A percentile compares a stretch with the other conserved stretches of the same genome.
phyloP scores from a whole-genome alignment of 2,797 vertebrate species.

The Furcifer pardalis region DNA sequence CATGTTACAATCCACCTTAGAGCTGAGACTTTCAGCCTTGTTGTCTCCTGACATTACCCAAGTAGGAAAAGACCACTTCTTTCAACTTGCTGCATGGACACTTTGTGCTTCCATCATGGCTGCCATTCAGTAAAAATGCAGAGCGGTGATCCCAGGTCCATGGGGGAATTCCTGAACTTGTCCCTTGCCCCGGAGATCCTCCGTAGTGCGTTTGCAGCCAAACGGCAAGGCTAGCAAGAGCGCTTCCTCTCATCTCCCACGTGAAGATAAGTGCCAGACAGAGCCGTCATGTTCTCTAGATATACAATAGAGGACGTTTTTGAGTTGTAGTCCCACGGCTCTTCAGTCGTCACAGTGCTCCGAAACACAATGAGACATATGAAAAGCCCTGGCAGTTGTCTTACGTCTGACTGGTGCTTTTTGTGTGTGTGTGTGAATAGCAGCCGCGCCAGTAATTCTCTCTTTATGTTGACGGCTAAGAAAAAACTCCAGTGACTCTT shows the following conservation, averaged over 20 bases:
- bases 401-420: conserved; percentile 67
- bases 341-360: conserved; percentile 59
- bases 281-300: conserved; percentile 54
- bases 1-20: no score
- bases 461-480: conserved; percentile 56
- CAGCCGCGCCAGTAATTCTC: conserved; percentile 57
- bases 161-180: no score
- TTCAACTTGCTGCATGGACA: no score
- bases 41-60: no score
- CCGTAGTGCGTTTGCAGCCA: conserved; percentile 38
- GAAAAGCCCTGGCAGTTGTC: conserved; percentile 70
- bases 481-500: conserved; percentile 64
- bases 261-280: conserved; percentile 63
- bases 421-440: conserved; percentile 68
- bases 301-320: conserved; percentile 62
- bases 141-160: no score
- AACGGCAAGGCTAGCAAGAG: conserved; percentile 36
- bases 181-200: conserved; percentile 35
- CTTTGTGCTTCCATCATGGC: no score
- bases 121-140: no score
- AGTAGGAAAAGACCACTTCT: no score
- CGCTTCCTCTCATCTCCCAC: conserved; percentile 48
- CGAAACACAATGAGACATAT: conserved; percentile 62
- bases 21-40: no score
- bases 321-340: conserved; percentile 57